Conservation (phyloP, 2,888 invertebrate genomes). For the Drosophila hawaiiensis region DNA sequence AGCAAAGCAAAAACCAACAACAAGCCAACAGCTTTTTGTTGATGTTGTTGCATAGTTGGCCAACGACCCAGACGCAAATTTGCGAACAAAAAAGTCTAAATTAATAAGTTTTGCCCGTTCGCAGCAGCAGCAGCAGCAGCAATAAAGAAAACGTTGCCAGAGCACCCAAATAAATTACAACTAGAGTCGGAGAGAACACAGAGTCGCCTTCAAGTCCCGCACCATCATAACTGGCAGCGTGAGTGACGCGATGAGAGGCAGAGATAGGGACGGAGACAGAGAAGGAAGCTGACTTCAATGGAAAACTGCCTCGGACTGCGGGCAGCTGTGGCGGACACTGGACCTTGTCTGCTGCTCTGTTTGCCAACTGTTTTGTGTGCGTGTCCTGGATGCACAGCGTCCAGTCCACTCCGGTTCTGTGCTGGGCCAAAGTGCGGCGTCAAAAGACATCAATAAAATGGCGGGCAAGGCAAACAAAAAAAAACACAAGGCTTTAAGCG, state of each 20-base stretch:
- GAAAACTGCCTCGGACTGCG: slow-evolving; percentile 52
- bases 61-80: slow-evolving; percentile 80
- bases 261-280: slow-evolving; percentile 2
- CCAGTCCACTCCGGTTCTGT: slow-evolving; percentile 1
- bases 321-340: slow-evolving; percentile 38
- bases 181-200: slow-evolving; percentile 36
- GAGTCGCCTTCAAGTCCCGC: slow-evolving; percentile 5
- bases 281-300: slow-evolving; percentile 40
- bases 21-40: slow-evolving; percentile 42
- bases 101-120: slow-evolving; percentile 75
- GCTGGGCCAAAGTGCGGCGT: slow-evolving; percentile 52
- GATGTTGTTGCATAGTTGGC: slow-evolving; percentile 65
- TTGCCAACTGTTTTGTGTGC: slow-evolving; percentile 46
- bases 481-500: slow-evolving; percentile 28
- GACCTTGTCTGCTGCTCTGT: slow-evolving; percentile 25
- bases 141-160: slow-evolving; percentile 70
- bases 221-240: slow-evolving; percentile 30
- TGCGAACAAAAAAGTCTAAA: slow-evolving; percentile 80
- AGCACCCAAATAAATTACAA: slow-evolving; percentile 68
- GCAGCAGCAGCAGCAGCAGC: slow-evolving; percentile 42
- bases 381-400: slow-evolving; percentile 32
- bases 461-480: slow-evolving; percentile 28
- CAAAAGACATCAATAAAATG: slow-evolving; percentile 76
- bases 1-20: slow-evolving; percentile 58
- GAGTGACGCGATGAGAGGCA: slow-evolving; percentile 47